phyloP scores from a whole-genome alignment of 2,888 invertebrate genomes.

The Formica aserva region DNA sequence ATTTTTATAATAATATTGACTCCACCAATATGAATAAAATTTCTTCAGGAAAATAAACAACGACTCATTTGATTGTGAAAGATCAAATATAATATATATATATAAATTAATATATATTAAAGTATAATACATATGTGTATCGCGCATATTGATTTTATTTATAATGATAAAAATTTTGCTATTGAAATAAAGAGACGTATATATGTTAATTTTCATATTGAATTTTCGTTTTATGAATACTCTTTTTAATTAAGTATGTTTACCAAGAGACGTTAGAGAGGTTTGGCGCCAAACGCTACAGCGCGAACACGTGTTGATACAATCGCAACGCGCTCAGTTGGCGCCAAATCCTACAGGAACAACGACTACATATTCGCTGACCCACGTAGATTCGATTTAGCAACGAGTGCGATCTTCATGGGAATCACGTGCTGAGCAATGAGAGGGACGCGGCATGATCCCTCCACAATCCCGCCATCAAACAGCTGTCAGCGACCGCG shows the following conservation, averaged over 20 bases:
- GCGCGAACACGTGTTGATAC: conserved; percentile 24
- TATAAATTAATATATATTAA: not conserved
- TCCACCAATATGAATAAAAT: not conserved
- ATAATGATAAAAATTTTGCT: not conserved
- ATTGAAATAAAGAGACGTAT: not conserved
- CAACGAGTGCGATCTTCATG: conserved; percentile 9
- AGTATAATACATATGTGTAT: not conserved
- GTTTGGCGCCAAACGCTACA: conserved; percentile 37
- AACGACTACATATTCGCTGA: not conserved
- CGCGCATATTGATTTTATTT: not conserved
- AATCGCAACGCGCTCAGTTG: conserved; percentile 4
- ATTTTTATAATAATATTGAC: not conserved
- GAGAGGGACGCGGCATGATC: conserved; percentile 9
- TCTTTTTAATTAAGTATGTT: not conserved
- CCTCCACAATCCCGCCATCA: not conserved
- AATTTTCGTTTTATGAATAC: not conserved
- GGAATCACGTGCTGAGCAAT: not conserved
- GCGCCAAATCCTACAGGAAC: conserved; percentile 19
- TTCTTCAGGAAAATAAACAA: not conserved
- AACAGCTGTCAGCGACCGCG: conserved; percentile 43
- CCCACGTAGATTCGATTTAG: not conserved
- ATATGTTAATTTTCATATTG: not conserved
- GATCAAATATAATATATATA: not conserved
- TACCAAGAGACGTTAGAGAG: not conserved
- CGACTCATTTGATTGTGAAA: not conserved